Conservation (phyloP, 2,113 vertebrate species). For the Dasypus novemcinctus region DNA sequence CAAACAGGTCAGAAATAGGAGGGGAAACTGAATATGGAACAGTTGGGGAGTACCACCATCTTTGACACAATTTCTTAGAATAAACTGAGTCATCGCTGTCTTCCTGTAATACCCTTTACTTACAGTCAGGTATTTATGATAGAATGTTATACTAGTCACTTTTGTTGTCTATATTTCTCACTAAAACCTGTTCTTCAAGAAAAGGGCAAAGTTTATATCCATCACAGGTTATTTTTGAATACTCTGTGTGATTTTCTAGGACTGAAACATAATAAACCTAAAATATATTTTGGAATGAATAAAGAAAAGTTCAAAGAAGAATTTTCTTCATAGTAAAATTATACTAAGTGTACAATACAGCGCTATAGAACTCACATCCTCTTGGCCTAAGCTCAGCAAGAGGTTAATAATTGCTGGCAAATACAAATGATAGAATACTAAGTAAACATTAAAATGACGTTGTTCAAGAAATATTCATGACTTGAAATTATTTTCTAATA, state of each 20-base stretch:
- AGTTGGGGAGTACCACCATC: not conserved
- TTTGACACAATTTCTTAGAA: not conserved
- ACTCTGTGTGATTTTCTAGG: not conserved
- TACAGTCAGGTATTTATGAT: not conserved
- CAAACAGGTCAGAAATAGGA: not conserved
- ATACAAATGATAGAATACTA: not conserved
- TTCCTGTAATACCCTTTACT: not conserved
- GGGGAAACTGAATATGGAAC: not conserved
- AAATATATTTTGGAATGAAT: not conserved
- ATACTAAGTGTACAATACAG: not conserved
- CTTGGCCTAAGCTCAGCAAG: too few relatives aligned
- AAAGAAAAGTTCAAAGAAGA: not conserved
- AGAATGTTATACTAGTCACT: not conserved
- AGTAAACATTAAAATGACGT: not conserved
- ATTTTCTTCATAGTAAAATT: not conserved
- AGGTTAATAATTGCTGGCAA: not conserved
- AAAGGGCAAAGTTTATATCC: not conserved
- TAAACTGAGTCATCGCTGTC: not conserved
- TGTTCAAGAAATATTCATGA: not conserved
- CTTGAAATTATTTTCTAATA: not conserved
- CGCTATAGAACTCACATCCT: not conserved
- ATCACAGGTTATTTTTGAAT: not conserved
- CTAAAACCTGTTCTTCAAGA: not conserved
- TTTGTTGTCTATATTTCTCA: not conserved
- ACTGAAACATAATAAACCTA: not conserved